phyloP scores from a whole-genome alignment of 2,888 invertebrate species.

The Torymus auratus region DNA sequence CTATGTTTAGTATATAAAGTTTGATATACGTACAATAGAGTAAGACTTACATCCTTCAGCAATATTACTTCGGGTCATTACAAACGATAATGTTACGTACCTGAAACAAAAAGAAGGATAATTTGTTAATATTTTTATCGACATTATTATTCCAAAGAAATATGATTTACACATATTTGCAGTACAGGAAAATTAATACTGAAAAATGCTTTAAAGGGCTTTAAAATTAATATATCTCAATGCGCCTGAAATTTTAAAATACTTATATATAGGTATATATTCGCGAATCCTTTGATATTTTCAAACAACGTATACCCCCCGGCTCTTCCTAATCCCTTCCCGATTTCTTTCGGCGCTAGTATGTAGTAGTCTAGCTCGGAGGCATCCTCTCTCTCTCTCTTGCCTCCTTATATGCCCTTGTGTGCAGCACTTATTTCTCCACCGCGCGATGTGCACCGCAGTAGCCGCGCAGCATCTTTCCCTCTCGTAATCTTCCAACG shows the following conservation, averaged over 20 bases:
- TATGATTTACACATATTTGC: too few species aligned
- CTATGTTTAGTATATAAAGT: too few species aligned
- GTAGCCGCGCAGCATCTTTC: background rate
- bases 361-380: background rate
- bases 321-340: too few species aligned
- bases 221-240: too few species aligned
- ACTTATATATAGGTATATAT: background rate
- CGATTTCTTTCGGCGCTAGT: background rate
- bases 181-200: too few species aligned
- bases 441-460: background rate
- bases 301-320: too few species aligned
- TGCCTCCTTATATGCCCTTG: constrained; percentile 54
- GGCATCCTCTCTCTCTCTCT: constrained; percentile 9
- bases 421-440: too few species aligned
- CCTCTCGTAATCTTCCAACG: constrained; percentile 19
- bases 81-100: constrained; percentile 6
- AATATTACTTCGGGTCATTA: background rate
- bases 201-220: too few species aligned
- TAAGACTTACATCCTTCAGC: background rate
- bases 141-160: too few species aligned
- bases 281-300: background rate
- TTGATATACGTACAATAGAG: too few species aligned
- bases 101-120: constrained; percentile 10
- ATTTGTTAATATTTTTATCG: too few species aligned
- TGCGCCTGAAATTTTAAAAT: too few species aligned